These are phyloP conservation scores for Chaenogobius annularis DNA, from an alignment of 2,113 vertebrate species.

Conservation along the genomic window DNA sequence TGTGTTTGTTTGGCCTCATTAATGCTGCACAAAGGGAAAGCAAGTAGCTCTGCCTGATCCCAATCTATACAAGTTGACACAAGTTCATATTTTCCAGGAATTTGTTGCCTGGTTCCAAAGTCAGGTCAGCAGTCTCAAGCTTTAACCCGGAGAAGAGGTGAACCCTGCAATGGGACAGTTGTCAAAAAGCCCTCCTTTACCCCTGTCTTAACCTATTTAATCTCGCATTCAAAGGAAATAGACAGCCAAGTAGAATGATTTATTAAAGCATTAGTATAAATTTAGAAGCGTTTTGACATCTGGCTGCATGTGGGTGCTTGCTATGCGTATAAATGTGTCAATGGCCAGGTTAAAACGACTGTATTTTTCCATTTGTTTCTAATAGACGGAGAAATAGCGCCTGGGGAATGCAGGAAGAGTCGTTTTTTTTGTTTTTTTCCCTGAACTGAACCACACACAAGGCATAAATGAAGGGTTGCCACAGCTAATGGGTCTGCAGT, in stretches of 20 bases:
- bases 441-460: conserved; percentile 45
- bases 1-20: conserved; percentile 69
- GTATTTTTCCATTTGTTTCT: conserved; percentile 59
- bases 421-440: conserved; percentile 41
- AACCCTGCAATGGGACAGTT: conserved; percentile 45
- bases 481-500: conserved; percentile 47
- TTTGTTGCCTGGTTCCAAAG: conserved; percentile 56
- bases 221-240: conserved; percentile 55
- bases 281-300: conserved; percentile 59
- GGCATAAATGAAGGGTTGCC: conserved; percentile 62
- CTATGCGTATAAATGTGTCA: conserved; percentile 9
- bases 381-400: conserved; percentile 44
- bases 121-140: conserved; percentile 49
- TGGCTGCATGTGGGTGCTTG: conserved; percentile 63
- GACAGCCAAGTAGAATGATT: conserved; percentile 66
- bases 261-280: conserved; percentile 68
- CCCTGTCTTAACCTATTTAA: conserved; percentile 14
- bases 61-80: conserved; percentile 74
- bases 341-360: conserved; percentile 37
- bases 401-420: conserved; percentile 55
- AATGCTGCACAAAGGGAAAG: conserved; percentile 54
- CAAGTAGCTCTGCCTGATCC: conserved; percentile 60
- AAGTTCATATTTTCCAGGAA: conserved; percentile 80
- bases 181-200: neutral
- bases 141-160: conserved; percentile 52